These are phyloP conservation scores for Bombus waltoni DNA, from an alignment of 1,140 invertebrate species.

Conservation along the genomic window DNA sequence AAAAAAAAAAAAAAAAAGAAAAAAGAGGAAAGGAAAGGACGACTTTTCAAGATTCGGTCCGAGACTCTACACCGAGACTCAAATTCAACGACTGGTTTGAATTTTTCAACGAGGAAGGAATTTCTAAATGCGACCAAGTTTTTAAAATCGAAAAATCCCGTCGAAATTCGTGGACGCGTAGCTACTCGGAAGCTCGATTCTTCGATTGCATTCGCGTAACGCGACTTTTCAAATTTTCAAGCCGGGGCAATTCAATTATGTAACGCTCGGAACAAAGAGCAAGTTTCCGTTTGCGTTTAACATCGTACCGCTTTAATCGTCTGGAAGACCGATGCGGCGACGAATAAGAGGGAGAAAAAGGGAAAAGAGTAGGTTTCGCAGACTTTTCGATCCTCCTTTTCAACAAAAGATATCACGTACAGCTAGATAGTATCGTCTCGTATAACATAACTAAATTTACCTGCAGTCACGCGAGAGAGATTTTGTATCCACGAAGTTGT, in stretches of 20 bases:
- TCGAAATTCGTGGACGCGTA: too few species aligned
- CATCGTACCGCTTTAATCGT: neutral
- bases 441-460: constrained; percentile 55
- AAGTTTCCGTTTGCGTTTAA: neutral
- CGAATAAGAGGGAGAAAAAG: neutral
- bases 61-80: too few species aligned
- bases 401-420: constrained; percentile 42
- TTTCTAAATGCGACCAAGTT: too few species aligned
- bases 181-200: too few species aligned
- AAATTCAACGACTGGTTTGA: neutral
- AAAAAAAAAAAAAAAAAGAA: too few species aligned
- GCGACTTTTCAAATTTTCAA: neutral
- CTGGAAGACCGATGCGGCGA: neutral
- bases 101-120: neutral
- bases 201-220: too few species aligned
- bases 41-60: neutral
- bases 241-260: neutral
- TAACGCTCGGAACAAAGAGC: neutral
- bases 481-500: constrained; percentile 33
- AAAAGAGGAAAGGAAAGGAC: too few species aligned
- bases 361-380: neutral
- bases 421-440: constrained; percentile 33
- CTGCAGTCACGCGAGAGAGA: constrained; percentile 47
- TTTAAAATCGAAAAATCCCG: too few species aligned
- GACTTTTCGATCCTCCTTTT: constrained; percentile 11